Conservation (phyloP, 2,797 vertebrate genomes). For the Siniperca obscura region DNA sequence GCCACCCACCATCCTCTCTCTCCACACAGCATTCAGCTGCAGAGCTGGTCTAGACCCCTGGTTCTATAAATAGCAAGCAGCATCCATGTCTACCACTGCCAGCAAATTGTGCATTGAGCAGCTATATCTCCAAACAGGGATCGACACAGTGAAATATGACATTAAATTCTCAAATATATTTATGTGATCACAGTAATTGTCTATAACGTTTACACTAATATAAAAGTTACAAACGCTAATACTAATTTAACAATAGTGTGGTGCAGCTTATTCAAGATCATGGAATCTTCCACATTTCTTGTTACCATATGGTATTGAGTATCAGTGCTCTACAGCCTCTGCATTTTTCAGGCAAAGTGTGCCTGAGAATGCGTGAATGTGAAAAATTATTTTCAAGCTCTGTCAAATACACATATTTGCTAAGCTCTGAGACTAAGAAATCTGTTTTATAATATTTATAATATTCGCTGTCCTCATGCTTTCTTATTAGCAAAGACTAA, state of each 20-base stretch:
- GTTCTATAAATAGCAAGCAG: constrained; percentile 78
- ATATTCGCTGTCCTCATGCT: background rate
- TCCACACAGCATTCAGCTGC: constrained; percentile 61
- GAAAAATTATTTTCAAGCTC: background rate
- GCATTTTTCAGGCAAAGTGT: background rate
- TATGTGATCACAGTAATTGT: constrained; percentile 1
- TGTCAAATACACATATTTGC: background rate
- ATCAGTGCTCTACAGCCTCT: background rate
- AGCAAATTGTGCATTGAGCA: constrained; percentile 55
- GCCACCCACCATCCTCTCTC: constrained; percentile 61
- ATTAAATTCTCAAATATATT: background rate
- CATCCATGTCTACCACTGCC: constrained; percentile 54
- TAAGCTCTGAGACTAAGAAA: background rate
- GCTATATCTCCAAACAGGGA: constrained; percentile 36
- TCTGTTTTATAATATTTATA: background rate
- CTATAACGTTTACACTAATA: background rate
- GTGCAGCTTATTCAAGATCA: background rate
- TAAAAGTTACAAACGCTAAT: background rate
- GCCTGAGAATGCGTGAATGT: background rate
- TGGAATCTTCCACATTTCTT: background rate
- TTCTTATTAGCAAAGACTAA: constrained; percentile 6
- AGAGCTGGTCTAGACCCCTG: constrained; percentile 76
- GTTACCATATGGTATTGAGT: background rate
- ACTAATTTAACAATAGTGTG: background rate
- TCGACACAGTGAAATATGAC: constrained; percentile 28